Conservation (phyloP, 2,797 vertebrate species). For the Heliangelus exortis region DNA sequence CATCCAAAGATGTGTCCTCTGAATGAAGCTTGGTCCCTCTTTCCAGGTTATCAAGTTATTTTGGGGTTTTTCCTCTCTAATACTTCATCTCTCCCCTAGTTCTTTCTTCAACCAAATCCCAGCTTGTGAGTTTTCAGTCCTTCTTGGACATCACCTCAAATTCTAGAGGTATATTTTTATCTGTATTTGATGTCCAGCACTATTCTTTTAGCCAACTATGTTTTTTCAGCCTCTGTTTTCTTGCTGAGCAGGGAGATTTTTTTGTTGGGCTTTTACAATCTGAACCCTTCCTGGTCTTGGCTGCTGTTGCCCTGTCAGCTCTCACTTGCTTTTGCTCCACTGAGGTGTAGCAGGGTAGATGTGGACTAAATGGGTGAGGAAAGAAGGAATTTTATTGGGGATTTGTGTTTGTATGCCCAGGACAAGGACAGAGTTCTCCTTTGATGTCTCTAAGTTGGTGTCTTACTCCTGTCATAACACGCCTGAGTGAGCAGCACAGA, state of each 20-base stretch:
- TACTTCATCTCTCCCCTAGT: background rate
- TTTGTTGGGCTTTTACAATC: background rate
- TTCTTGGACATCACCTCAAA: background rate
- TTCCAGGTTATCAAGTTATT: background rate
- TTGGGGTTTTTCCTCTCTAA: background rate
- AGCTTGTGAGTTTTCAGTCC: background rate
- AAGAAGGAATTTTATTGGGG: background rate
- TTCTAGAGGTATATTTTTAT: background rate
- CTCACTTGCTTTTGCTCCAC: background rate
- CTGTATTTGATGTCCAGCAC: background rate
- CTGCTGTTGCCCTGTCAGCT: background rate
- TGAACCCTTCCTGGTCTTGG: background rate
- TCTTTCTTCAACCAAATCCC: background rate
- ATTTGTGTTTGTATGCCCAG: background rate
- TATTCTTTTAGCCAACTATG: accelerated
- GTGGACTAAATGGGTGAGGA: background rate
- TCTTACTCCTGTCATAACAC: background rate
- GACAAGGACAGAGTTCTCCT: background rate
- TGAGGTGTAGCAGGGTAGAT: background rate
- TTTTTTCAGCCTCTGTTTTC: background rate
- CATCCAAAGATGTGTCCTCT: background rate
- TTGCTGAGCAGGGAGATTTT: background rate
- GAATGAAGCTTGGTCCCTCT: accelerated
- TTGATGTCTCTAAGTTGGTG: accelerated
- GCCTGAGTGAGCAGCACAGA: background rate